Conservation (phyloP, 2,888 invertebrate species). For the Eupithecia centaureata region DNA sequence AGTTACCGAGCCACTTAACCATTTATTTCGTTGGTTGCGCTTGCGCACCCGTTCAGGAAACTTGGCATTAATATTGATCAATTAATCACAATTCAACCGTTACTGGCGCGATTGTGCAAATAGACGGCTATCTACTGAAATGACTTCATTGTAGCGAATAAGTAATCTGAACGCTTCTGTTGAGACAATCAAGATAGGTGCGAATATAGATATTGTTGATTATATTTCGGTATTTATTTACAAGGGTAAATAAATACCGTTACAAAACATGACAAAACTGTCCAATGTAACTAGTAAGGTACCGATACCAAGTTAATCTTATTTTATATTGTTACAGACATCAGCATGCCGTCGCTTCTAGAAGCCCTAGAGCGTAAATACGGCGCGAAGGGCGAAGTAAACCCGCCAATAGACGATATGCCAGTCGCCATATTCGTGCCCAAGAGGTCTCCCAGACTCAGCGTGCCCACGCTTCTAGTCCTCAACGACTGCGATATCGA, state of each 20-base stretch:
- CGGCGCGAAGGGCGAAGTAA: constrained; percentile 86
- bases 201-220: too few relatives aligned
- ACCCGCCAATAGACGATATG: constrained; percentile 84
- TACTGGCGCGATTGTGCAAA: constrained; percentile 43
- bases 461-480: constrained; percentile 92
- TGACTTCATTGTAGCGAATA: constrained; percentile 14
- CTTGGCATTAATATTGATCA: constrained; percentile 51
- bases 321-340: constrained; percentile 52
- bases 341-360: constrained; percentile 92
- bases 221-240: too few relatives aligned
- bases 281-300: neutral
- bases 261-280: neutral
- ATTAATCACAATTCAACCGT: constrained; percentile 53
- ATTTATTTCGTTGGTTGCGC: constrained; percentile 58
- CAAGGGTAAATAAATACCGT: neutral
- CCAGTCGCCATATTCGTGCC: constrained; percentile 95
- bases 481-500: constrained; percentile 96
- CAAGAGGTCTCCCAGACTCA: constrained; percentile 89
- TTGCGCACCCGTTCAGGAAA: constrained; percentile 62
- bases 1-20: constrained; percentile 41
- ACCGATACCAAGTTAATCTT: neutral
- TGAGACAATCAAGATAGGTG: neutral
- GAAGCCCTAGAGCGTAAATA: constrained; percentile 96
- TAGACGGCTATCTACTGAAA: constrained; percentile 20
- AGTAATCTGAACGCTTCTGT: neutral